Conservation (phyloP, 1,140 invertebrate genomes). For the Gonatopus flavifemur region DNA sequence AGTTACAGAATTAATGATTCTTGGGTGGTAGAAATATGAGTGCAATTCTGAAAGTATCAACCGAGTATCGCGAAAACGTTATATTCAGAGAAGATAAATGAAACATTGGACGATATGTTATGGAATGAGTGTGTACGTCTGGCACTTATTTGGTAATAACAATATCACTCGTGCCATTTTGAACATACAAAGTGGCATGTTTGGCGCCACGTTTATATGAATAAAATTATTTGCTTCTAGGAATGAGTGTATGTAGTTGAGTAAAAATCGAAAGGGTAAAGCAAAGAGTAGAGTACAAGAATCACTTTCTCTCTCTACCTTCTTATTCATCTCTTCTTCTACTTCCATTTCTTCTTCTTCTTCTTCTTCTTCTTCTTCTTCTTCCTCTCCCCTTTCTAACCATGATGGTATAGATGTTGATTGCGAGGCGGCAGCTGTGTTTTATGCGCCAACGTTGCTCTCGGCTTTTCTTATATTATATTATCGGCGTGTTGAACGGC, state of each 20-base stretch:
- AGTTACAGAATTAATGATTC: no score
- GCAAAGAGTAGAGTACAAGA: neutral
- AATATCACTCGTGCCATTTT: slow-evolving; percentile 53
- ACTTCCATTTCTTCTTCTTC: neutral
- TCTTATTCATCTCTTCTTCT: neutral
- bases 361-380: neutral
- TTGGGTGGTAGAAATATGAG: no score
- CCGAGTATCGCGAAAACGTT: no score
- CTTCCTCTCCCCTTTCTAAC: no score
- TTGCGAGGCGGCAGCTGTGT: slow-evolving; percentile 46
- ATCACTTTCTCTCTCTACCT: neutral
- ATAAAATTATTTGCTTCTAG: slow-evolving; percentile 57
- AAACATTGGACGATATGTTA: no score
- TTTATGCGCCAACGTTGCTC: slow-evolving; percentile 36
- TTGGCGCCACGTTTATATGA: slow-evolving; percentile 51
- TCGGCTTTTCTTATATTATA: slow-evolving; percentile 44
- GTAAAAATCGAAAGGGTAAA: neutral
- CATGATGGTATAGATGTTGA: slow-evolving; percentile 38
- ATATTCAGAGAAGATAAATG: no score
- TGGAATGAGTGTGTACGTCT: slow-evolving; percentile 29
- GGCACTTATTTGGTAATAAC: slow-evolving; percentile 50
- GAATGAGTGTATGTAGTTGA: slow-evolving; percentile 42
- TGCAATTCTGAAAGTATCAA: no score
- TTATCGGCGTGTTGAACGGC: slow-evolving; percentile 51
- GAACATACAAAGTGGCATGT: slow-evolving; percentile 42